These are phyloP conservation scores for Myiozetetes cayanensis DNA, from an alignment of 2,113 vertebrate genomes.

Conservation along the genomic window DNA sequence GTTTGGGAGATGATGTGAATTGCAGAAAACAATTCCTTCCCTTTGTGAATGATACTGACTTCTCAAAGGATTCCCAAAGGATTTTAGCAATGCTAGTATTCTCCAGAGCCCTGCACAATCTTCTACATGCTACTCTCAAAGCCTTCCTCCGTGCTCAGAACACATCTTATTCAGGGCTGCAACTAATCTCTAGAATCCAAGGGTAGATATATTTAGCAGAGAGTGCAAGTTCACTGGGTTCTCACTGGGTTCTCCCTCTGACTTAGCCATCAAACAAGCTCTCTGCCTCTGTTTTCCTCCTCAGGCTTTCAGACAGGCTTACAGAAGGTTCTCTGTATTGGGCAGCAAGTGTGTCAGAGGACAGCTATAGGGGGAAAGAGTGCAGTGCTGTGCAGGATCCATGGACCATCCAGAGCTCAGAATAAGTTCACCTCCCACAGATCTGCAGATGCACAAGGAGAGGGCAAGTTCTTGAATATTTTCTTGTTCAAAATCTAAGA, in stretches of 20 bases:
- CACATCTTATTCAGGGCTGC: rapidly evolving
- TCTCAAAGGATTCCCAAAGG: not conserved
- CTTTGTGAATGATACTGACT: not conserved
- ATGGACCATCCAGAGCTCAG: not conserved
- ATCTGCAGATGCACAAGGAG: not conserved
- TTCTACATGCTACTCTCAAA: not conserved
- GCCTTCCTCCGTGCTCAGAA: not conserved
- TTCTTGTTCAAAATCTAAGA: not conserved
- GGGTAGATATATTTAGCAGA: rapidly evolving
- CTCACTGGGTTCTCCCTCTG: not conserved
- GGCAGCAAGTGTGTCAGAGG: rapidly evolving
- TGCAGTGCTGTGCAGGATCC: not conserved
- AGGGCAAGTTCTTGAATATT: not conserved
- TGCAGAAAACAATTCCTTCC: not conserved
- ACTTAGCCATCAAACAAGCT: not conserved
- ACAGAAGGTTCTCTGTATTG: not conserved
- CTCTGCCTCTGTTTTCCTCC: not conserved
- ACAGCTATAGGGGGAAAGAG: not conserved
- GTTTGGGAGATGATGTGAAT: not conserved
- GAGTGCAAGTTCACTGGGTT: not conserved
- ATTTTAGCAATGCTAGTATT: not conserved
- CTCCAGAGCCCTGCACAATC: not conserved
- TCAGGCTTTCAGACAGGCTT: not conserved
- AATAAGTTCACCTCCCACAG: not conserved
- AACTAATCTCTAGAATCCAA: not conserved